Evolutionary conservation across 35 echinoderm and acorn worm genomes (phyloP).

Genomic region (Diadema setosum): DNA sequence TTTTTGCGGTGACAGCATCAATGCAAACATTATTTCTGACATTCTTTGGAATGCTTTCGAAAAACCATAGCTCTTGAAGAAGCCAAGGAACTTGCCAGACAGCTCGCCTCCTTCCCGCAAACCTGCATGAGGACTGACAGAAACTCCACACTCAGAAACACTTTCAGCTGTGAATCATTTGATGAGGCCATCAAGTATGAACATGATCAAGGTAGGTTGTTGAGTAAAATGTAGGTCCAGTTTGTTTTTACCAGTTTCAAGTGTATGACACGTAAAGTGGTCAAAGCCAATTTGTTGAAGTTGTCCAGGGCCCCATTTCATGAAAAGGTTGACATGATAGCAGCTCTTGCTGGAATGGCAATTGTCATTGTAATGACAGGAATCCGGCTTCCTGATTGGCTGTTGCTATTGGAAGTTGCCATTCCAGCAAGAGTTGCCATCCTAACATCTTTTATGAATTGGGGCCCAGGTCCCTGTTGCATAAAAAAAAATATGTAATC

Average conservation of each 20-base stretch:
- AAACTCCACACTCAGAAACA: slow-evolving; percentile 53
- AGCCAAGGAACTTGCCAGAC: slow-evolving; percentile 75
- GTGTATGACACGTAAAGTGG: not conserved
- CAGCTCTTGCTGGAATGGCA: not conserved
- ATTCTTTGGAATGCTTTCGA: too few species aligned
- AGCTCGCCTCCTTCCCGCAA: slow-evolving; percentile 80
- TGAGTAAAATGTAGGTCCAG: not conserved
- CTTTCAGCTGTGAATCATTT: slow-evolving; percentile 51
- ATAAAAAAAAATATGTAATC: too few species aligned
- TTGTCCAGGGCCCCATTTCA: not conserved
- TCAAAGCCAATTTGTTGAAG: not conserved
- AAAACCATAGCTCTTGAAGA: slow-evolving; percentile 78
- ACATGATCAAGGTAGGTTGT: slow-evolving; percentile 67
- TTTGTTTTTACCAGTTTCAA: not conserved
- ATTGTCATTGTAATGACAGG: not conserved
- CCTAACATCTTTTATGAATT: too few species aligned
- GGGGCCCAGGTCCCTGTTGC: too few species aligned
- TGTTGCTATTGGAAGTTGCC: too few species aligned
- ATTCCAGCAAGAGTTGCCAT: too few species aligned
- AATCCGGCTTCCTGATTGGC: not conserved
- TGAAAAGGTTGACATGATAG: not conserved
- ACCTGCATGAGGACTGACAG: slow-evolving; percentile 83
- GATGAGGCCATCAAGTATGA: slow-evolving; percentile 84
- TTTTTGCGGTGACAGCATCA: not conserved
- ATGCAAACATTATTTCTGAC: not conserved